phyloP scores from a whole-genome alignment of 2,113 vertebrate species.

The Falco punctatus region DNA sequence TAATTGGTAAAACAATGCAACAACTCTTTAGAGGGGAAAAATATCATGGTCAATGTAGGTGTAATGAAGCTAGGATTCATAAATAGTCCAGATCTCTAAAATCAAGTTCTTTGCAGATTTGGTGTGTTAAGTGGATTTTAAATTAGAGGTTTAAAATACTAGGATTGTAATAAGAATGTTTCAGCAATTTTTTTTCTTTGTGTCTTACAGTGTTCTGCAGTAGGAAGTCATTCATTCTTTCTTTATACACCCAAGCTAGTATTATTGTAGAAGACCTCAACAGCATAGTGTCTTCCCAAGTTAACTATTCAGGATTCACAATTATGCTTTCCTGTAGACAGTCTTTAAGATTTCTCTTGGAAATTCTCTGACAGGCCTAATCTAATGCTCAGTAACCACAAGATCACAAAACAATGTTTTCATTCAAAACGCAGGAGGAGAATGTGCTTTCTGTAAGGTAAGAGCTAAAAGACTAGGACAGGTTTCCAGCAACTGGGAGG shows the following conservation, averaged over 20 bases:
- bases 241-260: neutral
- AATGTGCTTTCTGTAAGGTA: neutral
- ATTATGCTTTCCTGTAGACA: neutral
- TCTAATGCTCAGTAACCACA: neutral
- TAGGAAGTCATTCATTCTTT: neutral
- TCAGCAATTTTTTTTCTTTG: neutral
- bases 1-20: neutral
- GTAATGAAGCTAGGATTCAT: neutral
- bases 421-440: neutral
- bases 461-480: neutral
- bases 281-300: neutral
- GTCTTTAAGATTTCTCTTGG: neutral
- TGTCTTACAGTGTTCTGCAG: neutral
- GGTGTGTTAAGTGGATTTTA: neutral
- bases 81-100: neutral
- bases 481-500: neutral
- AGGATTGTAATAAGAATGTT: neutral
- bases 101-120: neutral
- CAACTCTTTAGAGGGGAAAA: neutral
- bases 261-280: neutral
- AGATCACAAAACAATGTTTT: neutral
- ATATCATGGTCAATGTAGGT: neutral
- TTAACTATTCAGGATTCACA: neutral
- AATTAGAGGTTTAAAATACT: neutral
- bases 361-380: neutral